phyloP scores from a whole-genome alignment of 2,113 vertebrate species.

The Thalassoma bifasciatum region DNA sequence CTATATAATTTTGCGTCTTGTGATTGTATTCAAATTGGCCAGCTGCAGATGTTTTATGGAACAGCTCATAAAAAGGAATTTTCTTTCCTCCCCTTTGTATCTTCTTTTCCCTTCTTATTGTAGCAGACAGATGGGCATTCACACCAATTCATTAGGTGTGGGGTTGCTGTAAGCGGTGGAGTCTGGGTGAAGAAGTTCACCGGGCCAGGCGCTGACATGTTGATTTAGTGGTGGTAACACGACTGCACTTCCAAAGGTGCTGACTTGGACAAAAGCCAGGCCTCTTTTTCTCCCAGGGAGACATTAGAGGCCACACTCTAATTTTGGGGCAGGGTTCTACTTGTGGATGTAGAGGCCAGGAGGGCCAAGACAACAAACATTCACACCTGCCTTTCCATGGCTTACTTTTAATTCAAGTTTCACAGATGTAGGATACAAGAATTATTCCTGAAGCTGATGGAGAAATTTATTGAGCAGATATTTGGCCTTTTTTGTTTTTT shows the following conservation, averaged over 20 bases:
- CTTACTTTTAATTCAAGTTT: conserved; percentile 54
- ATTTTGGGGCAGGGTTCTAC: conserved; percentile 73
- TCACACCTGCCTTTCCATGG: conserved; percentile 74
- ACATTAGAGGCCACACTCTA: conserved; percentile 79
- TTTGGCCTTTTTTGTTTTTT: neutral
- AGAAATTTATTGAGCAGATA: neutral
- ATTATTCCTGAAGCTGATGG: neutral
- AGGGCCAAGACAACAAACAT: conserved; percentile 75
- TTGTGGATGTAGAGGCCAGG: conserved; percentile 64
- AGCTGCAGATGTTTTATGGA: conserved; percentile 20
- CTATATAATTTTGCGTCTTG: conserved; percentile 1
- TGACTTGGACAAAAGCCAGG: conserved; percentile 85
- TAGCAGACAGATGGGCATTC: conserved; percentile 62
- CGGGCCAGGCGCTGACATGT: conserved; percentile 83
- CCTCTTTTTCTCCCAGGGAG: conserved; percentile 77
- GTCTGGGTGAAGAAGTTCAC: conserved; percentile 80
- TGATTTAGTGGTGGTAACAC: conserved; percentile 85
- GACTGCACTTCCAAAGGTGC: conserved; percentile 86
- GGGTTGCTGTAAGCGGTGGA: conserved; percentile 75
- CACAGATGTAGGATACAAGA: conserved; percentile 6
- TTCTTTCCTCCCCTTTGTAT: conserved; percentile 28
- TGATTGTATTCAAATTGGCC: neutral
- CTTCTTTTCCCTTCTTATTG: conserved; percentile 46
- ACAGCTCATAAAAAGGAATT: conserved; percentile 10
- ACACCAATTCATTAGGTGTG: conserved; percentile 76